phyloP scores from a whole-genome alignment of 2,888 invertebrate genomes.

The Aelia acuminata region DNA sequence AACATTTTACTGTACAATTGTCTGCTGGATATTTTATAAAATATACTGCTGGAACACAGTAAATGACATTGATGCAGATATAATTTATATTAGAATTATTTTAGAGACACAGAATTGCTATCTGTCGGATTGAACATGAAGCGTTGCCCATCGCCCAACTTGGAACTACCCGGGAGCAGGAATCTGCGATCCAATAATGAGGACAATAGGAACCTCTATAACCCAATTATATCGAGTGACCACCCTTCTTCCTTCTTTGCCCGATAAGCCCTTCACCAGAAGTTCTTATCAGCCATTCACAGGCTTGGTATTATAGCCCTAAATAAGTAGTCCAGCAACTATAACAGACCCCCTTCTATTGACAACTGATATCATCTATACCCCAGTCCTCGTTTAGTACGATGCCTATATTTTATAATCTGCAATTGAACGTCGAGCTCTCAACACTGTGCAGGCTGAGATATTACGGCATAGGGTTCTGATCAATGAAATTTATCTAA shows the following conservation, averaged over 20 bases:
- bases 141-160: not conserved
- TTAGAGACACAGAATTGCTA: too few relatives aligned
- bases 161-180: not conserved
- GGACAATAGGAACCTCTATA: slow-evolving; percentile 24
- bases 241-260: not conserved
- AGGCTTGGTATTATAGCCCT: slow-evolving; percentile 12
- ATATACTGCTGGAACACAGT: too few relatives aligned
- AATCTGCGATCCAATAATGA: not conserved
- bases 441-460: not conserved
- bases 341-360: slow-evolving; percentile 8
- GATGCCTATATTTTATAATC: not conserved
- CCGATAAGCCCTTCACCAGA: slow-evolving; percentile 17
- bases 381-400: not conserved
- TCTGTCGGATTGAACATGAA: too few relatives aligned
- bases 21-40: too few relatives aligned
- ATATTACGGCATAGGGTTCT: not conserved
- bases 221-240: slow-evolving; percentile 33
- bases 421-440: not conserved
- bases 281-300: slow-evolving; percentile 26
- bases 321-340: not conserved
- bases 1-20: too few relatives aligned
- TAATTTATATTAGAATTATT: too few relatives aligned
- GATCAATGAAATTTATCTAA: not conserved
- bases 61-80: too few relatives aligned
- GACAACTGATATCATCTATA: slow-evolving; percentile 19